Percentiles rank a stretch among this genome's conserved stretches.
Evolutionary conservation across 2,113 vertebrate genomes (phyloP).

Genomic region (Sporophila hypoxantha): DNA sequence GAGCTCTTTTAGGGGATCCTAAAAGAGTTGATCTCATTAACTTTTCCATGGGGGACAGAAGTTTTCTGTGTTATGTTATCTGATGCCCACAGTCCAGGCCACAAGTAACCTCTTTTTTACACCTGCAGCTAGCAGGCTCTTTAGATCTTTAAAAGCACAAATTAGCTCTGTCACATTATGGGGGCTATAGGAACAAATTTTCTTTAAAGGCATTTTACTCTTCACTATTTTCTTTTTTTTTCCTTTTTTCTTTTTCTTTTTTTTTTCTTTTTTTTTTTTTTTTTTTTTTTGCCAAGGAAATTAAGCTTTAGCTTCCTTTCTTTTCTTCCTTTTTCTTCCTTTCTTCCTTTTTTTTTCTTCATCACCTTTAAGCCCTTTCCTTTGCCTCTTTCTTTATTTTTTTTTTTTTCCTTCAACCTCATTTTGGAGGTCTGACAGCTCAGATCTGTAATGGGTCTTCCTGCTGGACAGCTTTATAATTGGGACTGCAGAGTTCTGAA

Average conservation of each 20-base stretch:
- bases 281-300: neutral
- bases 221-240: neutral
- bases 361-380: neutral
- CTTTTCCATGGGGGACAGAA: slow-evolving; percentile 41
- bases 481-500: slow-evolving; percentile 62
- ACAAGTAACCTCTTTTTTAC: slow-evolving; percentile 27
- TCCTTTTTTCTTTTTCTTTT: neutral
- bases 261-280: neutral
- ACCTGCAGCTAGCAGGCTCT: slow-evolving; percentile 10
- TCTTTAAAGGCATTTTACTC: slow-evolving; percentile 34
- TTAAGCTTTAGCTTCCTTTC: neutral
- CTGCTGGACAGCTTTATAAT: slow-evolving; percentile 62
- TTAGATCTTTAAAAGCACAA: slow-evolving; percentile 31
- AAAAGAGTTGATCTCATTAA: slow-evolving; percentile 47
- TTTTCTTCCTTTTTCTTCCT: neutral
- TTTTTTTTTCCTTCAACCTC: slow-evolving; percentile 35
- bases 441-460: slow-evolving; percentile 46
- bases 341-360: neutral
- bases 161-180: slow-evolving; percentile 30
- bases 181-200: neutral
- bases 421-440: slow-evolving; percentile 22
- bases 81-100: neutral
- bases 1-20: slow-evolving; percentile 6
- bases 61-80: slow-evolving; percentile 18
- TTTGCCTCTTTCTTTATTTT: neutral